These are phyloP conservation scores for Crepidodera aurea DNA, from an alignment of 2,888 invertebrate genomes.

Conservation along the genomic window DNA sequence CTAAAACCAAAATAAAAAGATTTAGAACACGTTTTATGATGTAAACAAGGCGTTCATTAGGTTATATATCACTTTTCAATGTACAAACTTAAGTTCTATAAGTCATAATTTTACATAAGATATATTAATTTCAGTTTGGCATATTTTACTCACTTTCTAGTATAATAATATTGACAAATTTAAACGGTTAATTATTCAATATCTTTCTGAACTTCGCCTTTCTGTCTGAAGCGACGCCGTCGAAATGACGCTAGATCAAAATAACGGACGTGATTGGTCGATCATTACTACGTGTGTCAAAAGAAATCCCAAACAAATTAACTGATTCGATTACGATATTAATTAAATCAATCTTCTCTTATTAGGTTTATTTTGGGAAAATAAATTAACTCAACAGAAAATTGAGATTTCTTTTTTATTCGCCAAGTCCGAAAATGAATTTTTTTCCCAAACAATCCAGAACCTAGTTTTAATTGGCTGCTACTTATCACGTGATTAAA, in stretches of 20 bases:
- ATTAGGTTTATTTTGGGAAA: too few relatives aligned
- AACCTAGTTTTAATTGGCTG: too few relatives aligned
- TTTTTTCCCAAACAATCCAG: too few relatives aligned
- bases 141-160: conserved; percentile 2
- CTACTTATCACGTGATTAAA: too few relatives aligned
- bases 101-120: background rate
- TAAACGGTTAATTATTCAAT: background rate
- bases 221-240: conserved; percentile 32
- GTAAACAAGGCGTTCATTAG: conserved; percentile 33
- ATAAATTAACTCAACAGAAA: too few relatives aligned
- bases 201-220: conserved; percentile 6
- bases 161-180: background rate
- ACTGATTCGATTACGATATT: background rate
- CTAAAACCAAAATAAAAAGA: conserved; percentile 18
- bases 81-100: background rate
- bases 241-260: conserved; percentile 31
- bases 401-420: too few relatives aligned
- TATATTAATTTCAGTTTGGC: background rate
- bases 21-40: conserved; percentile 29
- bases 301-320: background rate
- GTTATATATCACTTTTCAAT: conserved; percentile 25
- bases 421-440: too few relatives aligned
- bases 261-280: conserved; percentile 30
- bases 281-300: conserved; percentile 14
- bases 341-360: too few relatives aligned